These are phyloP conservation scores for Philantomba maxwellii DNA, from an alignment of 2,113 vertebrate genomes.

Conservation along the genomic window DNA sequence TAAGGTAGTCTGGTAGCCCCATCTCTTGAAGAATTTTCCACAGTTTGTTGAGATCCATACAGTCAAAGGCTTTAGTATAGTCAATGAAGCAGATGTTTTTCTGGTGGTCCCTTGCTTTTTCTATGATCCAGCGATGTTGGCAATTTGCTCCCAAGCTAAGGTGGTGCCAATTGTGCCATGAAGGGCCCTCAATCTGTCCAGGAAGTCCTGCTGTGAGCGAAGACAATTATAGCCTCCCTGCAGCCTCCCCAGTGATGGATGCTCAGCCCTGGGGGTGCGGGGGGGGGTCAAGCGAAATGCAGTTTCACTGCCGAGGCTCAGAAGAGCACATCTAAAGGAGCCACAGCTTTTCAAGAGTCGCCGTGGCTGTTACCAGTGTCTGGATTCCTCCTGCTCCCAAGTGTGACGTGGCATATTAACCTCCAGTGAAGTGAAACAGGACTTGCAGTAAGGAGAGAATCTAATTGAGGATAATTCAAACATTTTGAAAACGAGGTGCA, in stretches of 20 bases:
- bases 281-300: neutral
- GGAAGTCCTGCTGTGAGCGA: neutral
- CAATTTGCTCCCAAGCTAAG: neutral
- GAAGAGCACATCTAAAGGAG: neutral
- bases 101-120: neutral
- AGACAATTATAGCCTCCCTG: neutral
- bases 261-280: neutral
- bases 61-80: neutral
- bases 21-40: neutral
- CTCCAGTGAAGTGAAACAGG: neutral
- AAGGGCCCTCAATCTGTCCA: neutral
- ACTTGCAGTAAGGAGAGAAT: neutral
- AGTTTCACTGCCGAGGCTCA: neutral
- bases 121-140: neutral
- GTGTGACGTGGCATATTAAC: neutral
- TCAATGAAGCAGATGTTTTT: neutral
- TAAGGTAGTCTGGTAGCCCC: neutral
- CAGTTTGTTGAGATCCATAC: neutral
- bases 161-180: neutral
- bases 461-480: neutral
- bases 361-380: neutral
- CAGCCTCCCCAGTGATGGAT: neutral
- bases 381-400: neutral
- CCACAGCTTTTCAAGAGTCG: neutral
- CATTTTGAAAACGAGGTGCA: neutral